phyloP scores from a whole-genome alignment of 2,888 invertebrate genomes.

The Heterodera filipjevi region DNA sequence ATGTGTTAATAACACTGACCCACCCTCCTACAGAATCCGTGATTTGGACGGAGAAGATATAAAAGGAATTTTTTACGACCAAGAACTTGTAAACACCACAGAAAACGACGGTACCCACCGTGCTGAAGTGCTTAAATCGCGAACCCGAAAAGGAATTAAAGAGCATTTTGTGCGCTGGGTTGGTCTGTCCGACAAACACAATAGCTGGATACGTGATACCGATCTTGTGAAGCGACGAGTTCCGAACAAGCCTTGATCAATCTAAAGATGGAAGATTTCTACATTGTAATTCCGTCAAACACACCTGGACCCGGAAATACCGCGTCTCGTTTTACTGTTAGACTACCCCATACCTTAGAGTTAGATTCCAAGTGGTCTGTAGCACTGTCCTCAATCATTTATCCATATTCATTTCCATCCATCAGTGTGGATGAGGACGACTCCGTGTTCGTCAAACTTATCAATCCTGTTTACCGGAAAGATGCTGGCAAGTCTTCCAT shows the following conservation, averaged over 20 bases:
- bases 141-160: background rate
- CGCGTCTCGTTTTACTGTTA: background rate
- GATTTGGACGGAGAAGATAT: slow-evolving; percentile 4
- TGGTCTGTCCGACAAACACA: background rate
- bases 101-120: background rate
- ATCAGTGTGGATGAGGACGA: background rate
- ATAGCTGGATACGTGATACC: background rate
- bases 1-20: slow-evolving; percentile 1
- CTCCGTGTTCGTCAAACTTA: background rate
- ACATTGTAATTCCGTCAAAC: background rate
- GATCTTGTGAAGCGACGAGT: background rate
- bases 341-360: background rate
- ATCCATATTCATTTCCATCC: background rate
- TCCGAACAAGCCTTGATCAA: background rate
- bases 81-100: background rate
- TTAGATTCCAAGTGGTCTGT: background rate
- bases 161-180: slow-evolving; percentile 17
- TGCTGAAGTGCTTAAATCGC: slow-evolving; percentile 14
- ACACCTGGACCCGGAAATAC: background rate
- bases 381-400: background rate
- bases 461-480: background rate
- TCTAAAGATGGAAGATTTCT: slow-evolving; percentile 18
- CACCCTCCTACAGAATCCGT: background rate
- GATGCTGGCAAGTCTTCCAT: background rate
- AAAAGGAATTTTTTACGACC: slow-evolving; percentile 6